Evolutionary conservation across 2,888 invertebrate species (phyloP), one percentile per base, ranked within the genome.

Genomic region (Lepidocyrtoides sp.): DNA sequence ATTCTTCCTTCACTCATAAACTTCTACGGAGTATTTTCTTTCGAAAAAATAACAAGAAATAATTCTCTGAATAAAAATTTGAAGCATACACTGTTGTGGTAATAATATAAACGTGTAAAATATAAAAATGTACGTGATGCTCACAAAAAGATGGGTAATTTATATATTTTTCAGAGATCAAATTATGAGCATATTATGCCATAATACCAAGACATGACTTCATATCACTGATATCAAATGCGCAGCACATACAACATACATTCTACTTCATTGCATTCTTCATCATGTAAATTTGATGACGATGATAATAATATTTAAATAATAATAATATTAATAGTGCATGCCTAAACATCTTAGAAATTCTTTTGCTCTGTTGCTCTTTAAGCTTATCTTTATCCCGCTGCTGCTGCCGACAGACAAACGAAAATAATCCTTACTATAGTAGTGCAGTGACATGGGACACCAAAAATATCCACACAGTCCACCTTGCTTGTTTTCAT

Each of bases 151-250:
- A 54, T 36, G 8, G 8, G 54, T 51, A 54, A 79, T 79, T 79
- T 57, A 17, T 36, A 79, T 57, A 32, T 57, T 57, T 57, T 20
- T 10, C n/a, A 79, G 2, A 57, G 36, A 79, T 79, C 79, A 51
- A 79, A 54, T 79, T 79, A 79, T 75, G 20, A 41, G 23, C 79
- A 57, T 57, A 79, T 57, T 57, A 79, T 79, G 17, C 57, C 79
- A 29, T 48, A 57, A 57, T 75, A n/a, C 26, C 29, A 20, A 57
- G 29, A 75, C 14, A n/a, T 77, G 17, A 7, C 51, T 79, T 54
- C 54, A 54, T 79, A 79, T 54, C 29, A 8, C 7, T 44, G 29
- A 26, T 14, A 51, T 23, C 44, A 51, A 17, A 57, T 79, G 79
- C 54, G 26, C 57, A 79, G 54, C 17, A 32, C 54, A 36, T 36